These are phyloP conservation scores for Harpagus bidentatus DNA, from an alignment of 2,113 vertebrate genomes.

Conservation along the genomic window DNA sequence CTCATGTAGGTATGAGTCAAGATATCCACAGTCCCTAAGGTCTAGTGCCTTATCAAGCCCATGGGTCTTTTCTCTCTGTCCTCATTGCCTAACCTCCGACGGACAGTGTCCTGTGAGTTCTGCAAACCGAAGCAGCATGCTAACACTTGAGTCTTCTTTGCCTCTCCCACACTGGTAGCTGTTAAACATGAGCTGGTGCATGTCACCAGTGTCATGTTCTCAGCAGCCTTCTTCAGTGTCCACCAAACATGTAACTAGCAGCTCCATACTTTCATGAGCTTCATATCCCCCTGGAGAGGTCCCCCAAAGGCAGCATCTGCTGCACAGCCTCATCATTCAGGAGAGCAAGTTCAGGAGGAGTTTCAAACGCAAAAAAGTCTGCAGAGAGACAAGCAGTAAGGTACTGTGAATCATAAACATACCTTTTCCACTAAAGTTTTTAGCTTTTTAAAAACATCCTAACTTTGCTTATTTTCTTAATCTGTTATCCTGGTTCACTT, in stretches of 20 bases:
- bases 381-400: neutral
- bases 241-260: neutral
- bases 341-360: neutral
- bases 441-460: neutral
- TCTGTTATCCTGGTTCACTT: neutral
- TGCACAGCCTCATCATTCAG: fast-evolving
- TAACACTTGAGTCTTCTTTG: neutral
- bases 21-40: neutral
- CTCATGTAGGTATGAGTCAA: neutral
- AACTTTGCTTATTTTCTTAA: neutral
- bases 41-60: neutral
- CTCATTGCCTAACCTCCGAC: neutral
- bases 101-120: neutral
- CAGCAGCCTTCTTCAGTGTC: neutral
- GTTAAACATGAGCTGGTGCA: neutral
- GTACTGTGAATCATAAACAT: neutral
- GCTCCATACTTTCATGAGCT: neutral
- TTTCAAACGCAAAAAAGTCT: neutral
- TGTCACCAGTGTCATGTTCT: neutral
- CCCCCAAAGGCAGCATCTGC: neutral
- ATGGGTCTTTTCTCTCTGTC: neutral
- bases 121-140: neutral
- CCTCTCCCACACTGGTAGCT: neutral
- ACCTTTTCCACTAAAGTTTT: neutral
- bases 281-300: neutral